Evolutionary conservation across 1,140 invertebrate species (phyloP).

Genomic region (Aphaenogaster ashmeadi): DNA sequence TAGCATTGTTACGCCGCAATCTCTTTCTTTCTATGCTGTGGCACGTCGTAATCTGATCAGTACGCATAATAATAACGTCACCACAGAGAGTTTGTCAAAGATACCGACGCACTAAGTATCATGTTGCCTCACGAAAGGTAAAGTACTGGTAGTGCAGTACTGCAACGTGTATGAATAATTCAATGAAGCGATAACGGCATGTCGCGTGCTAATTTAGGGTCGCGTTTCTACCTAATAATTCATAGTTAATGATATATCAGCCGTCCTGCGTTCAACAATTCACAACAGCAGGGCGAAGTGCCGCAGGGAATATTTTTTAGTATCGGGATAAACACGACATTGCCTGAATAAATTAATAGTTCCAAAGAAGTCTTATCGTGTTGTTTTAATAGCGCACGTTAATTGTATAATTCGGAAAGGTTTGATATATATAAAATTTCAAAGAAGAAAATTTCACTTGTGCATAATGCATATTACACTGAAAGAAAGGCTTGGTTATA

Average conservation of each 20-base stretch:
- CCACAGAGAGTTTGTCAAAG: slow-evolving; percentile 65
- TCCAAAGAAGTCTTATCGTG: slow-evolving; percentile 9
- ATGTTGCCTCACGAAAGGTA: neutral
- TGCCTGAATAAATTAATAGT: slow-evolving; percentile 51
- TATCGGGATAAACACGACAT: slow-evolving; percentile 37
- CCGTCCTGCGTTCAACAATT: slow-evolving; percentile 66
- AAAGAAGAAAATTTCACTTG: neutral
- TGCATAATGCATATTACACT: neutral
- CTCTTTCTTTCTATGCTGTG: neutral
- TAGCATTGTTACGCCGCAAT: neutral
- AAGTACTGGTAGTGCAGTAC: slow-evolving; percentile 36
- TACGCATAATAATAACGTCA: slow-evolving; percentile 37
- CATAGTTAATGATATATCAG: slow-evolving; percentile 74
- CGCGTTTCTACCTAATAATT: slow-evolving; percentile 76
- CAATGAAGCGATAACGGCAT: slow-evolving; percentile 75
- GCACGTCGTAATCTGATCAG: neutral
- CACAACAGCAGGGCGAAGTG: slow-evolving; percentile 13
- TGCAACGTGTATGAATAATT: slow-evolving; percentile 72
- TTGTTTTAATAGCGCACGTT: neutral
- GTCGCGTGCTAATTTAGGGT: slow-evolving; percentile 75
- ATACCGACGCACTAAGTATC: slow-evolving; percentile 59
- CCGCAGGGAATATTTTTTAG: slow-evolving; percentile 52
- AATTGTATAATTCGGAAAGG: neutral
- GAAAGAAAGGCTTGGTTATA: no score
- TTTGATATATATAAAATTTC: slow-evolving; percentile 11